These are phyloP conservation scores for Trichonephila clavipes DNA, from an alignment of 1,140 invertebrate species.

Conservation along the genomic window DNA sequence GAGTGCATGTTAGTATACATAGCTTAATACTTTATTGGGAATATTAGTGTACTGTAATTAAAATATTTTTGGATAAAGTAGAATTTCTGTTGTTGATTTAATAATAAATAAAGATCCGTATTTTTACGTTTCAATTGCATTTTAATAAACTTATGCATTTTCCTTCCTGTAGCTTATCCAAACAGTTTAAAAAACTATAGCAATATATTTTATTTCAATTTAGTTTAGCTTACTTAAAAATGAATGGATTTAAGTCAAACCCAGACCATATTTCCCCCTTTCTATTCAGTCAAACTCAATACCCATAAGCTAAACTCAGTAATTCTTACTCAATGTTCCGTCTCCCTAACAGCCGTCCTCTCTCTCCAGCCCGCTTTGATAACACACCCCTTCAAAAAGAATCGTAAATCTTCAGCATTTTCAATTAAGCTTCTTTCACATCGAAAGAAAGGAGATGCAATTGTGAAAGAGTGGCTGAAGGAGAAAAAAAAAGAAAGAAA, in stretches of 20 bases:
- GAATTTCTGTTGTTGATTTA: too few species aligned
- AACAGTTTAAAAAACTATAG: too few species aligned
- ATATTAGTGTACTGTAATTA: too few species aligned
- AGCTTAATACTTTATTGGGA: too few species aligned
- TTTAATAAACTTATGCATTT: too few species aligned
- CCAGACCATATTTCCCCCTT: not conserved
- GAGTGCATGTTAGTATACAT: too few species aligned
- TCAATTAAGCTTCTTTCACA: conserved; percentile 39
- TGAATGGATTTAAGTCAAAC: not conserved
- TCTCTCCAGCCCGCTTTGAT: not conserved
- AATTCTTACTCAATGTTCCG: not conserved
- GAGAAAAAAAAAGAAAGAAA: not conserved
- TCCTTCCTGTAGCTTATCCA: too few species aligned
- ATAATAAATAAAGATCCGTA: too few species aligned
- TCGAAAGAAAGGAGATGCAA: not conserved
- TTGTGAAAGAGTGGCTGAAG: not conserved
- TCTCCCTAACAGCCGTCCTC: not conserved
- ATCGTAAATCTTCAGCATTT: conserved; percentile 50
- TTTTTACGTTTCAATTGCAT: too few species aligned
- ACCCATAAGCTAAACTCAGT: not conserved
- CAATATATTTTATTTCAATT: too few species aligned
- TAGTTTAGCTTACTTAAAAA: too few species aligned
- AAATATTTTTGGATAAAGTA: too few species aligned
- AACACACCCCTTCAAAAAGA: not conserved
- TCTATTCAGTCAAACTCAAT: not conserved